Base-by-base conservation (phyloP, 2,113 vertebrate genomes). In the Thalassoma bifasciatum region DNA sequence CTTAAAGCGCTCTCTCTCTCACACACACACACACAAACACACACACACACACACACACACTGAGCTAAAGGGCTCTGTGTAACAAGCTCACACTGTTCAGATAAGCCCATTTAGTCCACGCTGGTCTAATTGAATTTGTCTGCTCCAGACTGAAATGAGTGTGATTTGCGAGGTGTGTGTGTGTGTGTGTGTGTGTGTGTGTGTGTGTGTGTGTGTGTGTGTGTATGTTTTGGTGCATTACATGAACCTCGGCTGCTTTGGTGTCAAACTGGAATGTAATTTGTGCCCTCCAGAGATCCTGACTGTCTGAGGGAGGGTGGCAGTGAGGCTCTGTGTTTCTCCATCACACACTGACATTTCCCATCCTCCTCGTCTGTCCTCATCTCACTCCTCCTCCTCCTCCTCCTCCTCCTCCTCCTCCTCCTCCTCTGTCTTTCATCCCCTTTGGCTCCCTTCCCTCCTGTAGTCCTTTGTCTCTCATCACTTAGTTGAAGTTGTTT, bases 61-160 rank as follows among this genome's bases (percentile, higher is more conserved):
- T 50, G 34, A 21, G 49, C 77, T 84, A 66, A 63, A 52, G 73
- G 72, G 77, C 69, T 72, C 21, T 34, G 70, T 77, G 60, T 81
- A 58, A 69, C 70, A 82, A 58, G 61, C 75, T 58, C 5, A 26
- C 0, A 16, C 63, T 57, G 71, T 70, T 80, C 63, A 75, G 70
- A 71, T 66, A 70, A 74, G 73, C 72, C 80, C 40, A 56, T 86
- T 86, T 74, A 81, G 73, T 30, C 65, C 50, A 51, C 36, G 66
- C 70, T 49, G 70, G 38, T 64, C 73, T 86, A 83, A 86, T 86
- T 81, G 58, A 83, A 86, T 78, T 71, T 73, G 70, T 78, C 59
- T 58, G 72, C 59, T 72, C 40, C 59, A 49, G 64, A 38, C 75
- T 77, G 30, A 74, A 77, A 73, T 74, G 50, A 62, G 37, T 52